A percentile compares a stretch with the other conserved stretches of the same genome.
Evolutionary conservation across 2,113 vertebrate genomes (phyloP).

Genomic region (Engraulis encrasicolus): DNA sequence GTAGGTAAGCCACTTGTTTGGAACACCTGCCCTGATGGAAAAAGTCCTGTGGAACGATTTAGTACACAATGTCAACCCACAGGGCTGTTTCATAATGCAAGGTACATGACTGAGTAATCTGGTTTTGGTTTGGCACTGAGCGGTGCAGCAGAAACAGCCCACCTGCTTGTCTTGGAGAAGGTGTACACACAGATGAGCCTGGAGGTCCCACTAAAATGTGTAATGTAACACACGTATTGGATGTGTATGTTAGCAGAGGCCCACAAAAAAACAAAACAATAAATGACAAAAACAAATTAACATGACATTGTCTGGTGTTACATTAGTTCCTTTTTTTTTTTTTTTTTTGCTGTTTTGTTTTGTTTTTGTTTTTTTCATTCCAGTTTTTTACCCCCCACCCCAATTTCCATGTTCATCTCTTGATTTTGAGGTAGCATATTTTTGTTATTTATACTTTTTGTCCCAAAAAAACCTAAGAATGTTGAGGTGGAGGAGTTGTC

Average conservation of each 20-base stretch:
- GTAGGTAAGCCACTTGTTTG: no score
- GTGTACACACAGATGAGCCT: slow-evolving; percentile 16
- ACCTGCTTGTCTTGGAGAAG: slow-evolving; percentile 57
- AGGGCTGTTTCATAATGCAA: no score
- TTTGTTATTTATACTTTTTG: slow-evolving; percentile 52
- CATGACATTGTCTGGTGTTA: not conserved
- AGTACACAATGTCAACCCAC: no score
- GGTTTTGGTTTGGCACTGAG: no score
- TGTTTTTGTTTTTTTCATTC: no score
- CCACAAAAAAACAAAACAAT: slow-evolving; percentile 14
- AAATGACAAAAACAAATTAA: slow-evolving; percentile 14
- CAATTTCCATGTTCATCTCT: not conserved
- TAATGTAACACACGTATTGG: slow-evolving; percentile 37
- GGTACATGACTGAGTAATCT: no score
- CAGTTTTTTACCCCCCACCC: no score
- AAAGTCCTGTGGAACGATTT: no score
- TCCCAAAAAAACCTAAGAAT: slow-evolving; percentile 54
- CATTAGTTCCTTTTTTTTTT: slow-evolving; percentile 20
- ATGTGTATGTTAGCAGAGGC: slow-evolving; percentile 18
- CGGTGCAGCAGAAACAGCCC: no score
- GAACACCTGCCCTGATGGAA: no score
- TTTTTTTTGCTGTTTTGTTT: no score
- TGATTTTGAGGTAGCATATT: slow-evolving; percentile 1
- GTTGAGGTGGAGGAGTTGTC: slow-evolving; percentile 13
- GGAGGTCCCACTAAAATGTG: slow-evolving; percentile 55